phyloP scores from a whole-genome alignment of 1,140 invertebrate species.

The Philopotamus ludificatus region DNA sequence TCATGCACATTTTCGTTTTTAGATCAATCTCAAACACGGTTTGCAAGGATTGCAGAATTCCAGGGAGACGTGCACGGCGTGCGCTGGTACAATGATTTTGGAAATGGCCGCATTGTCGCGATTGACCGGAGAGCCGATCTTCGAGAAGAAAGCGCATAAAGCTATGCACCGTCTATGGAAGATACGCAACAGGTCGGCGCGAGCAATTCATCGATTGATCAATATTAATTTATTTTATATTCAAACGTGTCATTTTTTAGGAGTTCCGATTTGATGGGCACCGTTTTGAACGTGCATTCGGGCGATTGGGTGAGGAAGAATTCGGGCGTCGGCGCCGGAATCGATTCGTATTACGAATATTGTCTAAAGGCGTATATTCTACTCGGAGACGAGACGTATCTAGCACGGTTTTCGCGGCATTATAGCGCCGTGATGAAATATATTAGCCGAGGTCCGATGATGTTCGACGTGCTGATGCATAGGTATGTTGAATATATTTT shows the following conservation, averaged over 20 bases:
- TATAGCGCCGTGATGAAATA: conserved; percentile 99
- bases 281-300: conserved; percentile 92
- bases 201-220: neutral
- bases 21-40: conserved; percentile 89
- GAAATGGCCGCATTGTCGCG: conserved; percentile 96
- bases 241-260: conserved; percentile 39
- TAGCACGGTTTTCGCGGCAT: conserved; percentile 92
- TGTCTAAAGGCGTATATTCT: conserved; percentile 90
- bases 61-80: conserved; percentile 93
- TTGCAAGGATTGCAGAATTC: conserved; percentile 76
- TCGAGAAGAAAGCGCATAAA: conserved; percentile 91
- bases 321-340: conserved; percentile 97
- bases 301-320: conserved; percentile 96
- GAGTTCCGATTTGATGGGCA: conserved; percentile 89
- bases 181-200: conserved; percentile 73
- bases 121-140: conserved; percentile 88
- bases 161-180: conserved; percentile 98
- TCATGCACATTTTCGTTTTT: conserved; percentile 40
- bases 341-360: conserved; percentile 99
- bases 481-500: conserved; percentile 43
- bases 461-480: conserved; percentile 99
- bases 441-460: conserved; percentile 90
- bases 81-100: conserved; percentile 97
- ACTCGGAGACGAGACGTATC: conserved; percentile 85
- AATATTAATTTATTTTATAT: neutral